Base-by-base conservation (phyloP, 2,113 vertebrate genomes). In the Tylochromis polylepis region DNA sequence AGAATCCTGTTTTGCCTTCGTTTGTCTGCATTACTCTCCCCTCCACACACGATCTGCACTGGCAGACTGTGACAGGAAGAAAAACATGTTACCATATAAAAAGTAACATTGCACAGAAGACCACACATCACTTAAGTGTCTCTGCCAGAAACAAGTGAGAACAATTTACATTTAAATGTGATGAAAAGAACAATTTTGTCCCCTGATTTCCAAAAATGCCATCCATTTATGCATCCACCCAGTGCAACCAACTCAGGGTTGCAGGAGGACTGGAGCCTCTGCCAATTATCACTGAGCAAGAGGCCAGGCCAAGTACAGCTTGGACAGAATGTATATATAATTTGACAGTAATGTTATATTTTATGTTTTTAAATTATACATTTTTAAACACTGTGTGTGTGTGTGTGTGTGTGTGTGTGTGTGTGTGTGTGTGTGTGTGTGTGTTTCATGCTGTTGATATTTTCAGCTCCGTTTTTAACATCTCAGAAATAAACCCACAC, bases 361-460 rank as follows among this genome's bases (percentile, higher is more conserved):
- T 72, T 11, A 46, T 27, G 8, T 24, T 65, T 65, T 72, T 72
- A 2, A 27, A 6, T 9, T 11, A 27, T 16, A 72, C 18, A 27
- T 0, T 49, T 72, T 29, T 18, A 29, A 72, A 72, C 67, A 46
- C 41, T 18, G 5, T 0, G 0, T 43, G 0, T 70, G 31, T 18
- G 51, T 0, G 3, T 70, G 31, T 18, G 51, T 0, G 3, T 70
- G 31, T 18, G 51, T 0, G 3, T 70, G 31, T 18, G 51, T 0
- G 3, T 70, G 31, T 18, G 51, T 0, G 3, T 70, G 31, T 18
- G 51, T 18, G 5, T 0, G 0, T 43, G 0, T 70, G 31, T 18
- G 51, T 0, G 3, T 70, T 70, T 70, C 65, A 43, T 24, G 36
- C 3, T 72, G 27, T 31, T 31, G 27, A 14, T 20, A 75, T 49